Conservation (phyloP, 2,113 vertebrate genomes). For the Oenanthe oenanthe region DNA sequence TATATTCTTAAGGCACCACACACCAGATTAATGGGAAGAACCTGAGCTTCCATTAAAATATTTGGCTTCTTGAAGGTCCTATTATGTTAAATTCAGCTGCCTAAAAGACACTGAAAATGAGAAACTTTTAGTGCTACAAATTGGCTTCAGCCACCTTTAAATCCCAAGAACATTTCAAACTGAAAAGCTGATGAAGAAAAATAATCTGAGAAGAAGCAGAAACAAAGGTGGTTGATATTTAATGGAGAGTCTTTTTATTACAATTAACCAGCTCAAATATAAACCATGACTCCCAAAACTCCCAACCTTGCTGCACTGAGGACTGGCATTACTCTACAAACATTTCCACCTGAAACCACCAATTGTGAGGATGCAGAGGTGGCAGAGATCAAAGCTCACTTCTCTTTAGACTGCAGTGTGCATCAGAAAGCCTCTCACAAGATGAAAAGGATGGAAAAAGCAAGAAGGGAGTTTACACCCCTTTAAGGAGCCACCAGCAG, state of each 20-base stretch:
- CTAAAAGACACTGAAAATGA: not conserved
- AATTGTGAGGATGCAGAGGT: not conserved
- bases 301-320: not conserved
- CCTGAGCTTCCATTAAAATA: not conserved
- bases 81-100: not conserved
- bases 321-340: not conserved
- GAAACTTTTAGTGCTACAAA: not conserved
- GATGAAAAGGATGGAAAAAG: slow-evolving; percentile 37
- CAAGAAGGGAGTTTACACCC: not conserved
- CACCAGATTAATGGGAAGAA: not conserved
- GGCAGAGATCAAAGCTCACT: slow-evolving; percentile 20
- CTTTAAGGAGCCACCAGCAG: not conserved
- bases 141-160: not conserved
- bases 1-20: not conserved
- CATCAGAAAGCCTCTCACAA: not conserved
- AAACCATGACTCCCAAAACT: not conserved
- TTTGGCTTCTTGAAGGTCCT: not conserved
- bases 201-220: not conserved
- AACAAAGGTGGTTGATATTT: not conserved
- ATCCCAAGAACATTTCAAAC: not conserved
- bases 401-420: not conserved
- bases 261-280: not conserved
- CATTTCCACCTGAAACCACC: not conserved
- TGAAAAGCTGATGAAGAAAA: not conserved
- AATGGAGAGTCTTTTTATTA: not conserved